Conservation (phyloP, 2,797 vertebrate genomes). For the Amphiprion clarkii region DNA sequence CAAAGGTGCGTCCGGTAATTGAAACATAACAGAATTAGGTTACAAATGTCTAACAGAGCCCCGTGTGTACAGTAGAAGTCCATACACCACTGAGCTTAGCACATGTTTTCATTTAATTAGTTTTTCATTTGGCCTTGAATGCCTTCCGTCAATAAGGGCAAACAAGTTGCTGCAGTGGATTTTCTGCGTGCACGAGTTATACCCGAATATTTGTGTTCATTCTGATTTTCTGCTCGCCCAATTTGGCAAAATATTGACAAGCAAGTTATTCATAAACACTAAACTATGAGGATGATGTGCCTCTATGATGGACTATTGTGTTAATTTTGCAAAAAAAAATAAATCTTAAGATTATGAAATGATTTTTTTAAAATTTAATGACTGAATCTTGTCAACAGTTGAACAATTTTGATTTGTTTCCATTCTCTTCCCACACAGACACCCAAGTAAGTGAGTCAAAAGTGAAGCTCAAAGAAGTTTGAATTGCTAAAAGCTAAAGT, state of each 20-base stretch:
- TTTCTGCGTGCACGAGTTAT: slow-evolving; percentile 49
- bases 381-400: slow-evolving; percentile 17
- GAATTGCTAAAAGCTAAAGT: slow-evolving; percentile 80
- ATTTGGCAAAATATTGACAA: slow-evolving; percentile 44
- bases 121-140: slow-evolving; percentile 83
- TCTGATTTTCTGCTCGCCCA: slow-evolving; percentile 31
- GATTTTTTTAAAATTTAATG: not conserved
- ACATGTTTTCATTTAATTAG: slow-evolving; percentile 88
- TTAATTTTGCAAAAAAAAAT: not conserved
- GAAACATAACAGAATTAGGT: slow-evolving; percentile 88
- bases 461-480: slow-evolving; percentile 78
- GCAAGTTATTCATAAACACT: slow-evolving; percentile 18
- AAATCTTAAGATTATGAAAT: not conserved
- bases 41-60: slow-evolving; percentile 85
- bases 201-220: slow-evolving; percentile 42
- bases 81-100: slow-evolving; percentile 79
- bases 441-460: slow-evolving; percentile 72
- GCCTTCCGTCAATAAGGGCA: slow-evolving; percentile 74
- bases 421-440: slow-evolving; percentile 21
- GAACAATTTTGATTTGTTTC: slow-evolving; percentile 22
- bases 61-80: slow-evolving; percentile 82
- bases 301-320: not conserved
- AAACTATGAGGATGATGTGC: not conserved
- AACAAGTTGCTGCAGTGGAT: slow-evolving; percentile 68
- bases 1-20: slow-evolving; percentile 85